phyloP scores from a whole-genome alignment of 2,113 vertebrate genomes.

The Paradisaea rubra region DNA sequence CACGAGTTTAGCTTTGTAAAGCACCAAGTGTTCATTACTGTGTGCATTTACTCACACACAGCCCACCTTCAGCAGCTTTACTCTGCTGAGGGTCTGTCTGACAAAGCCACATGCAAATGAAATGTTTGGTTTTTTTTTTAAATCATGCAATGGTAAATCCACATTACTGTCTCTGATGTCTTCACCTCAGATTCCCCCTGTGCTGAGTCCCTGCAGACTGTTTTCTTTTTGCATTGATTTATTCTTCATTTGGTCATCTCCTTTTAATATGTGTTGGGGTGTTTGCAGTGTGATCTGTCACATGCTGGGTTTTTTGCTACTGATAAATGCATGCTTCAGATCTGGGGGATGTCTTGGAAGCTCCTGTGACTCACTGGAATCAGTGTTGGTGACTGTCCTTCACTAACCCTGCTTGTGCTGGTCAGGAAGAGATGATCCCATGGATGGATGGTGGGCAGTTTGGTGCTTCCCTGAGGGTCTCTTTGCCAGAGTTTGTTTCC shows the following conservation, averaged over 20 bases:
- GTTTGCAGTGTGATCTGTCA: background rate
- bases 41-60: background rate
- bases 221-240: background rate
- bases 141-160: background rate
- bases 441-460: background rate
- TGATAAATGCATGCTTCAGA: background rate
- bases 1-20: background rate
- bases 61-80: background rate
- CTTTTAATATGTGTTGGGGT: background rate
- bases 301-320: background rate
- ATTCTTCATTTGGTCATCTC: background rate
- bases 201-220: background rate
- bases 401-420: background rate
- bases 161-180: background rate
- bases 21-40: background rate
- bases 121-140: background rate
- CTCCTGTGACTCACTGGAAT: background rate
- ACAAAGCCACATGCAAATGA: rapidly evolving
- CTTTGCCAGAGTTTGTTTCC: background rate
- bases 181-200: background rate
- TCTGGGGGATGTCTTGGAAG: background rate
- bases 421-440: background rate
- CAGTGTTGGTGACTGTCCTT: background rate
- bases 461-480: background rate
- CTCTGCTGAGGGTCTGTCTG: background rate